Conservation (phyloP, 23 tunicate genomes). For the Botrylloides violaceus region DNA sequence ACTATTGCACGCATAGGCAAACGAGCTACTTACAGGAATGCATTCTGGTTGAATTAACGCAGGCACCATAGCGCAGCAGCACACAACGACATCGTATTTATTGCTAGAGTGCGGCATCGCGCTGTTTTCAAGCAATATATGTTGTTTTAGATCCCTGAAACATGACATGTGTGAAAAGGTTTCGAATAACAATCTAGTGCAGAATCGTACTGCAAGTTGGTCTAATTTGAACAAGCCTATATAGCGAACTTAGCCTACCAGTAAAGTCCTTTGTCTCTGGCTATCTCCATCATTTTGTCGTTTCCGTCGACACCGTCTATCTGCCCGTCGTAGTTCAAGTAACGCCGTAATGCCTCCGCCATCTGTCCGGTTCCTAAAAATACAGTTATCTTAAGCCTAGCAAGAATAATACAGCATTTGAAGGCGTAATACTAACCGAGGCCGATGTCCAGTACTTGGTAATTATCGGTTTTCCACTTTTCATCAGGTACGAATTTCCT, state of each 20-base stretch:
- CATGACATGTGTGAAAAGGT: background rate
- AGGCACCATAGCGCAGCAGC: slow-evolving; percentile 89
- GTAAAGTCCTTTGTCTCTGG: slow-evolving; percentile 39
- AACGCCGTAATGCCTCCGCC: slow-evolving; percentile 39
- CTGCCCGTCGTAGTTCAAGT: slow-evolving; percentile 14
- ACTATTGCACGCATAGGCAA: background rate
- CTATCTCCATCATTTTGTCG: slow-evolving; percentile 55
- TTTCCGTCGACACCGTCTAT: slow-evolving; percentile 76
- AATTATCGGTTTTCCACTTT: slow-evolving; percentile 18
- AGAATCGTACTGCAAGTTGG: background rate
- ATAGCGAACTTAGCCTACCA: no score
- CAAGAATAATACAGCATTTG: background rate
- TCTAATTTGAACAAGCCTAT: background rate
- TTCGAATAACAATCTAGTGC: no score
- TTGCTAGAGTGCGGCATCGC: slow-evolving; percentile 58
- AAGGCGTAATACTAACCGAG: slow-evolving; percentile 24
- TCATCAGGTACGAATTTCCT: slow-evolving; percentile 15
- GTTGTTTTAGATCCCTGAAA: slow-evolving; percentile 29
- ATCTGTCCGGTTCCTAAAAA: slow-evolving; percentile 70
- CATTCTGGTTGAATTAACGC: slow-evolving; percentile 79
- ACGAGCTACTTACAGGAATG: slow-evolving; percentile 45
- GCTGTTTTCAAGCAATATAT: slow-evolving; percentile 31
- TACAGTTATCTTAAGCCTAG: background rate
- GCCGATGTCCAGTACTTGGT: slow-evolving; percentile 49
- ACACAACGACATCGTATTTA: slow-evolving; percentile 61